Percentiles rank a stretch among this genome's conserved stretches.
Evolutionary conservation across 2,113 vertebrate species (phyloP).

Genomic region (Pangasianodon gigas): DNA sequence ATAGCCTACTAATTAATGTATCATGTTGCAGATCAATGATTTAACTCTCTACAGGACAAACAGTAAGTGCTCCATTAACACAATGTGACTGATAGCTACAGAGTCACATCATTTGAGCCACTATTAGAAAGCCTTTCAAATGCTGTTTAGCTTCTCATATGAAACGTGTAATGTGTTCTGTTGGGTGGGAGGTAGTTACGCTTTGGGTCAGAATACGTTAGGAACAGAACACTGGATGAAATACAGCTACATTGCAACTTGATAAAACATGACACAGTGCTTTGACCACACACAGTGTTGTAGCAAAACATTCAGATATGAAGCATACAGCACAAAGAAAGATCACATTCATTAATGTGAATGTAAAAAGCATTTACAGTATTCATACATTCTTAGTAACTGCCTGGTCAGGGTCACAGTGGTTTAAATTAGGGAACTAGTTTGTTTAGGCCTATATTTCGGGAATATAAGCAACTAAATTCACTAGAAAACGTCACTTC

Average conservation of each 20-base stretch:
- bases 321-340: not conserved
- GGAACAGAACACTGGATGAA: not conserved
- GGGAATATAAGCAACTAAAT: not conserved
- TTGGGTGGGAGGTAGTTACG: not conserved
- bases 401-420: not conserved
- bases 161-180: not conserved
- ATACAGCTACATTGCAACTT: constrained; percentile 3
- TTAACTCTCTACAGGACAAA: constrained; percentile 8
- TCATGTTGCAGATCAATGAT: constrained; percentile 33
- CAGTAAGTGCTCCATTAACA: constrained; percentile 42
- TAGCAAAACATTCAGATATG: not conserved
- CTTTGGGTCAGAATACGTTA: not conserved
- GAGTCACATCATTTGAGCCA: not conserved
- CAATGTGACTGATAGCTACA: constrained; percentile 2
- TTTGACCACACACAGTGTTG: constrained; percentile 24
- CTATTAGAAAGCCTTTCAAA: not conserved
- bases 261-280: constrained; percentile 34
- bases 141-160: not conserved
- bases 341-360: not conserved
- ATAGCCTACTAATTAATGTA: constrained; percentile 30
- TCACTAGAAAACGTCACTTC: not conserved
- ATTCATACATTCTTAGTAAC: not conserved
- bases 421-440: not conserved
- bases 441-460: not conserved
- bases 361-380: not conserved